Evolutionary conservation across 2,113 vertebrate genomes (phyloP).

Genomic region (Phylloscopus trochiloides): DNA sequence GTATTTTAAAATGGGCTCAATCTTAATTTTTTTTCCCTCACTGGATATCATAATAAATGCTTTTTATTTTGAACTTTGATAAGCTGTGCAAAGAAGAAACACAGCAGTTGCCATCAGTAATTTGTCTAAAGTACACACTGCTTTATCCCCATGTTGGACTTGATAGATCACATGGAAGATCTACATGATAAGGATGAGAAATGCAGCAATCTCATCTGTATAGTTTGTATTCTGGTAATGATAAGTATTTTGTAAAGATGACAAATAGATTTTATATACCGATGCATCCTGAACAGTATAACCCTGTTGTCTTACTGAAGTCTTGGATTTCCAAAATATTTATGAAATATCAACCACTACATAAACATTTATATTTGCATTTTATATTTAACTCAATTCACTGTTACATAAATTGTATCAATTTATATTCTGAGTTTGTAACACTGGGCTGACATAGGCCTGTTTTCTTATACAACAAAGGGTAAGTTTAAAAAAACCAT

Average conservation of each 20-base stretch:
- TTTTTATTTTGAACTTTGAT: not conserved
- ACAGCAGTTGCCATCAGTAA: not conserved
- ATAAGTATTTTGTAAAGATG: not conserved
- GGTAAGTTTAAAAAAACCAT: not conserved
- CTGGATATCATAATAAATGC: not conserved
- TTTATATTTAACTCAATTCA: not conserved
- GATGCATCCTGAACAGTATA: not conserved
- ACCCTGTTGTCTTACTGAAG: not conserved
- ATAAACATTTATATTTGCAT: not conserved
- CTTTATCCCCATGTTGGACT: not conserved
- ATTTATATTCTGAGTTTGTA: not conserved
- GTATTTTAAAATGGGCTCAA: not conserved
- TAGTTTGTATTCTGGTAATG: slow-evolving; percentile 1
- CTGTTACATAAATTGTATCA: not conserved
- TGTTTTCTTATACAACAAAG: not conserved
- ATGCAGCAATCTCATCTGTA: not conserved
- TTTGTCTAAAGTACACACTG: not conserved
- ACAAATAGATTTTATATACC: not conserved
- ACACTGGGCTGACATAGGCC: not conserved
- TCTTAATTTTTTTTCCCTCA: not conserved
- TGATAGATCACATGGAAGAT: not conserved
- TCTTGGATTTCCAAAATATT: not conserved
- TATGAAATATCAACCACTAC: not conserved
- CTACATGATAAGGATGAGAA: not conserved
- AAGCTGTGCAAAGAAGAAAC: not conserved